Base-by-base conservation (phyloP, 2,113 vertebrate genomes). In the Cyanocitta stelleri region DNA sequence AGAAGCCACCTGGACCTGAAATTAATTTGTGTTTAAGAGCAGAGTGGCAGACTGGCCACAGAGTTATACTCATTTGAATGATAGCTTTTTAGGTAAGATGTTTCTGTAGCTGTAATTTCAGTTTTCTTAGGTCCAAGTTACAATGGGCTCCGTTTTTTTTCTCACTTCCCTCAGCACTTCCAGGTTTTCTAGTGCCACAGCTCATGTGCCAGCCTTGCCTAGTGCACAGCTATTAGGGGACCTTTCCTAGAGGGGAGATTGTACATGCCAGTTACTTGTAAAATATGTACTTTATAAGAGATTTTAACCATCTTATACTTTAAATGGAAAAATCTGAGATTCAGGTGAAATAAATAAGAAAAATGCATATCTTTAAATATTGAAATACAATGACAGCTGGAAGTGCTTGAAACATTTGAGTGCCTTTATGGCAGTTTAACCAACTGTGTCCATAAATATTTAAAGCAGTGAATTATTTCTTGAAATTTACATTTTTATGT, bases 401-500 rank as follows among this genome's bases (percentile, higher is more conserved):
- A 95, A 95, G 33, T 41, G 46, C 41, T 87, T 80, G 82, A 94
- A 95, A 77, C 26, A 44, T 75, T 68, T 66, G 59, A 87, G 81
- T 2, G 33, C 77, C 46, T 77, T 95, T 78, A 90, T 86, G 67
- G 77, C 71, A 80, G 63, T 79, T 78, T 68, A 54, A 33, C 85
- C 85, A 90, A 87, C 83, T 92, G 79, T 82, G 85, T 76, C 84
- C 80, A 96, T 97, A 97, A 93, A 97, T 95, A 97, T 96, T 97
- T 97, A 96, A 96, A 92, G 61, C 35, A 69, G 41, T 80, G 93
- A 96, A 97, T 96, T 92, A 88, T 93, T 97, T 89, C 63, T 86
- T 92, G 29, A 66, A 46, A 96, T 97, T 97, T 98, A 85, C 93
- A 96, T 97, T 97, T 96, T 96, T 94, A 90, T 97, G 61, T 62